These are phyloP conservation scores for Chamaea fasciata DNA, from an alignment of 2,113 vertebrate genomes.

Conservation along the genomic window DNA sequence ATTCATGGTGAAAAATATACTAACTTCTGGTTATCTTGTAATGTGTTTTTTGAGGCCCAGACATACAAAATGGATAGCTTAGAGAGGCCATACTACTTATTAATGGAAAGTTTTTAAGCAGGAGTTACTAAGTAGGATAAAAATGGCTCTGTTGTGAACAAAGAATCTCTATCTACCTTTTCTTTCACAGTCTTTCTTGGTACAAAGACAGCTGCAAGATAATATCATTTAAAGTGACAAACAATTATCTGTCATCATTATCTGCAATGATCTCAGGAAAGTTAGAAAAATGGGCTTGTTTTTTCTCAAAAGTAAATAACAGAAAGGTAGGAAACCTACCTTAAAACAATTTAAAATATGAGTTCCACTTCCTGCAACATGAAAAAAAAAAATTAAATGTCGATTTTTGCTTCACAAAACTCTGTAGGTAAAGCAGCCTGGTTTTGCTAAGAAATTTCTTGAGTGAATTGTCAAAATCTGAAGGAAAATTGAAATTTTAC, in stretches of 20 bases:
- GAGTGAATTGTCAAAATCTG: background rate
- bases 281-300: slow-evolving; percentile 16
- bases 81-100: background rate
- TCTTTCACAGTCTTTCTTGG: background rate
- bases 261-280: slow-evolving; percentile 10
- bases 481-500: background rate
- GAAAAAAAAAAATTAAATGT: background rate
- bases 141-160: background rate
- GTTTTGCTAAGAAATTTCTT: background rate
- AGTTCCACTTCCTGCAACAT: background rate
- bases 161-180: background rate
- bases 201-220: slow-evolving; percentile 7
- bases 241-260: slow-evolving; percentile 36
- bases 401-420: background rate
- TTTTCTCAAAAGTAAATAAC: slow-evolving; percentile 2
- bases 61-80: background rate
- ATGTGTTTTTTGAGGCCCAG: background rate
- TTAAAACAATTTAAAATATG: slow-evolving; percentile 6
- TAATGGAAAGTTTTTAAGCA: background rate
- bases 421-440: background rate
- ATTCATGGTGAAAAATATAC: background rate
- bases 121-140: background rate
- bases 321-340: background rate
- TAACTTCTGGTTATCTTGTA: background rate
- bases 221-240: slow-evolving; percentile 45